A percentile compares a stretch with the other conserved stretches of the same genome.
phyloP scores from a whole-genome alignment of 1,140 invertebrate genomes.

The Leptinotarsa undecemlineata region DNA sequence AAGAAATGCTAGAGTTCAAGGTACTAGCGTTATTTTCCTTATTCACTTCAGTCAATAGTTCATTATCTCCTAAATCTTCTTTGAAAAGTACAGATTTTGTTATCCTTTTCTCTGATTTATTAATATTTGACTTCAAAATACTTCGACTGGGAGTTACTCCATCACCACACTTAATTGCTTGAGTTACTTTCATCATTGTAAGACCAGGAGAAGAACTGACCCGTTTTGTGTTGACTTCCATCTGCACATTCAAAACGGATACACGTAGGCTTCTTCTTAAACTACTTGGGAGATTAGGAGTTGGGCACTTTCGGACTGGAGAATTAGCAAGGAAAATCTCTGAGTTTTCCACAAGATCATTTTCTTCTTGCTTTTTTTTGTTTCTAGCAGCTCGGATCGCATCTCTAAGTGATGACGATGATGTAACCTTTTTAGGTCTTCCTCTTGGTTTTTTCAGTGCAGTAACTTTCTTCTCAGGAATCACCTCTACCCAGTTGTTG shows the following conservation, averaged over 20 bases:
- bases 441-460: slow-evolving; percentile 24
- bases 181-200: slow-evolving; percentile 43
- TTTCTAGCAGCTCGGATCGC: slow-evolving; percentile 39
- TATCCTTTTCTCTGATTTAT: slow-evolving; percentile 30
- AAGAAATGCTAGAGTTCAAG: neutral
- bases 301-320: neutral
- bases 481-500: slow-evolving; percentile 61
- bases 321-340: neutral
- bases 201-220: slow-evolving; percentile 35
- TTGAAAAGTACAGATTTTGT: slow-evolving; percentile 43
- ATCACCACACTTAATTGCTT: slow-evolving; percentile 36
- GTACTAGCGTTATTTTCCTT: slow-evolving; percentile 7
- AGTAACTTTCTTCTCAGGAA: slow-evolving; percentile 37
- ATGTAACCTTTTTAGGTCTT: slow-evolving; percentile 25
- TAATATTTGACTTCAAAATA: slow-evolving; percentile 38
- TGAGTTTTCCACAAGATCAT: slow-evolving; percentile 5
- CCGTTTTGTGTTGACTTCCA: slow-evolving; percentile 6
- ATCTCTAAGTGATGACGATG: slow-evolving; percentile 33
- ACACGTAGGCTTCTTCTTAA: slow-evolving; percentile 26
- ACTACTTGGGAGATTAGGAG: neutral
- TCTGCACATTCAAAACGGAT: slow-evolving; percentile 19
- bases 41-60: neutral
- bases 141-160: slow-evolving; percentile 41
- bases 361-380: slow-evolving; percentile 28
- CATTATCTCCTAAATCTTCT: slow-evolving; percentile 24